phyloP scores from a whole-genome alignment of 2,113 vertebrate genomes.

The Sakesphorus luctuosus region DNA sequence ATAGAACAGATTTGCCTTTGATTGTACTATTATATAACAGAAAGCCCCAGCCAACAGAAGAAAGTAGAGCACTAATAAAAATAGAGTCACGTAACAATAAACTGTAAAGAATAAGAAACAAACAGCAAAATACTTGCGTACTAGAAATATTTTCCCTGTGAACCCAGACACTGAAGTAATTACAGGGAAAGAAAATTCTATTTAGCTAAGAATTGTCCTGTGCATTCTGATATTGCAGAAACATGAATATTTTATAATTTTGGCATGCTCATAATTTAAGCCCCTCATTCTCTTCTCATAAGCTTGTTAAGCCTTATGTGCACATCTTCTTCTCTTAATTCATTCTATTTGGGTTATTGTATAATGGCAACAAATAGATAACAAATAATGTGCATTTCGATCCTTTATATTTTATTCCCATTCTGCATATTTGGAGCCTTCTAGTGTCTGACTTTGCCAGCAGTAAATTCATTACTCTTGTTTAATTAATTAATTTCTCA shows the following conservation, averaged over 20 bases:
- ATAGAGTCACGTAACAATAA: not conserved
- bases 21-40: not conserved
- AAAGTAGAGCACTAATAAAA: not conserved
- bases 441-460: not conserved
- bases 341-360: not conserved
- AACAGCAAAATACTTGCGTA: not conserved
- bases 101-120: not conserved
- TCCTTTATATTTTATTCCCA: not conserved
- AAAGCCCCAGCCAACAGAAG: not conserved
- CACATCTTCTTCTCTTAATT: slow-evolving; percentile 45
- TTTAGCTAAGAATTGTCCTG: slow-evolving; percentile 3
- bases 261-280: slow-evolving; percentile 13
- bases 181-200: not conserved
- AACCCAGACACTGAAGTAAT: slow-evolving; percentile 1
- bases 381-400: not conserved
- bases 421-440: not conserved
- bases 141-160: not conserved
- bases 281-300: not conserved
- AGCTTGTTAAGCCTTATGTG: slow-evolving; percentile 27
- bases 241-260: not conserved
- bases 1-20: not conserved
- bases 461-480: not conserved
- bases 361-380: slow-evolving; percentile 41
- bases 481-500: slow-evolving; percentile 21
- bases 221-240: not conserved